phyloP scores from a whole-genome alignment of 2,888 invertebrate species.

The Drosophila mulleri region DNA sequence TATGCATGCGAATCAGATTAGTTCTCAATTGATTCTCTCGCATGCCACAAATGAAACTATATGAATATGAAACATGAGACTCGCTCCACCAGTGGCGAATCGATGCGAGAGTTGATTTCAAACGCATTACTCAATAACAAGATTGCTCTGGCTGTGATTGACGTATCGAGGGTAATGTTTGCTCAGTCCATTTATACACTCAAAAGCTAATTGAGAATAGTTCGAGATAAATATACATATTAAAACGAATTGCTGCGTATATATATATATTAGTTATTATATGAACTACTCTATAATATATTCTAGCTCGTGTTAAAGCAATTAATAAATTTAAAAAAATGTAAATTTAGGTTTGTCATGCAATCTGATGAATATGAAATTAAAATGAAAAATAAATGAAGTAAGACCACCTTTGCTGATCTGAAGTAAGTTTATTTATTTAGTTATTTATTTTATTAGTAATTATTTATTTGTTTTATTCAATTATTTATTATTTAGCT shows the following conservation, averaged over 20 bases:
- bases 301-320: too few species aligned
- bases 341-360: too few species aligned
- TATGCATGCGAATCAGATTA: not conserved
- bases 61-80: slow-evolving; percentile 15
- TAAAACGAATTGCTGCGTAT: not conserved
- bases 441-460: too few species aligned
- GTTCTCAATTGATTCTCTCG: slow-evolving; percentile 2
- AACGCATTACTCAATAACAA: not conserved
- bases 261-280: not conserved
- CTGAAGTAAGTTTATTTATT: too few species aligned
- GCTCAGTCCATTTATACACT: not conserved
- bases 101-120: slow-evolving; percentile 1
- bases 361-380: too few species aligned
- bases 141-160: slow-evolving; percentile 7
- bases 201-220: not conserved
- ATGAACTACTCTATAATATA: not conserved
- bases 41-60: not conserved
- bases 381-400: too few species aligned
- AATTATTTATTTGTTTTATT: too few species aligned
- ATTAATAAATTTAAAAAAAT: too few species aligned
- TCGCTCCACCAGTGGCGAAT: not conserved
- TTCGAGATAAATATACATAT: too few species aligned
- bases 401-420: too few species aligned
- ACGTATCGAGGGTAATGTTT: not conserved
- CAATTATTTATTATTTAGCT: too few species aligned